Conservation (phyloP, 1,140 invertebrate species). For the Formica selysi region DNA sequence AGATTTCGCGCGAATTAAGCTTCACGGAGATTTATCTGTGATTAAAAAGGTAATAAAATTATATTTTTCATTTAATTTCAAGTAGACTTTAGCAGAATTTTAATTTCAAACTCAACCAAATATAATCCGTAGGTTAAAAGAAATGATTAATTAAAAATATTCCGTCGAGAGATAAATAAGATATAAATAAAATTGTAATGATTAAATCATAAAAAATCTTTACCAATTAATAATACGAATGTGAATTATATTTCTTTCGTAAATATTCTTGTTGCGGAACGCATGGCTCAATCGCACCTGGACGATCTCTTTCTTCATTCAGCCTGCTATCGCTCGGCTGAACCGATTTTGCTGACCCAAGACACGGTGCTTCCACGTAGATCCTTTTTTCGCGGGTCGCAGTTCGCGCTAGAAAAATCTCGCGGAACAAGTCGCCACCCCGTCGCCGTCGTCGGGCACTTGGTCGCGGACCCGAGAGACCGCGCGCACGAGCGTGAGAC, state of each 20-base stretch:
- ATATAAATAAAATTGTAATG: not conserved
- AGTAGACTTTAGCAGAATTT: not conserved
- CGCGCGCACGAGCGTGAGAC: conserved; percentile 84
- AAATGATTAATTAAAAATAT: not conserved
- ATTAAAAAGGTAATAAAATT: not conserved
- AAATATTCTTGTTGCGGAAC: not conserved
- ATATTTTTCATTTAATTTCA: not conserved
- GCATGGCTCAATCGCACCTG: not conserved
- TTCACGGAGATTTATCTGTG: not conserved
- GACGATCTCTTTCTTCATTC: not conserved
- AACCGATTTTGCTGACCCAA: conserved; percentile 31
- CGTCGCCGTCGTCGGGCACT: conserved; percentile 70
- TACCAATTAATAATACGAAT: not conserved
- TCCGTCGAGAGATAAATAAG: not conserved
- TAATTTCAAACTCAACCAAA: not conserved
- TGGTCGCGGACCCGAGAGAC: conserved; percentile 70
- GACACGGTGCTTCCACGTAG: conserved; percentile 46
- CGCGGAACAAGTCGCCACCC: conserved; percentile 82
- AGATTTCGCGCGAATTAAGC: not conserved
- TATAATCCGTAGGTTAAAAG: not conserved
- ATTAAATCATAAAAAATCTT: not conserved
- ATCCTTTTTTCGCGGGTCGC: conserved; percentile 56
- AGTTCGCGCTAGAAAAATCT: conserved; percentile 81
- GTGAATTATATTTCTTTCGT: not conserved
- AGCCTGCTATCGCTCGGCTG: not conserved